phyloP scores from a whole-genome alignment of 2,113 vertebrate species.

The Bettongia penicillata region DNA sequence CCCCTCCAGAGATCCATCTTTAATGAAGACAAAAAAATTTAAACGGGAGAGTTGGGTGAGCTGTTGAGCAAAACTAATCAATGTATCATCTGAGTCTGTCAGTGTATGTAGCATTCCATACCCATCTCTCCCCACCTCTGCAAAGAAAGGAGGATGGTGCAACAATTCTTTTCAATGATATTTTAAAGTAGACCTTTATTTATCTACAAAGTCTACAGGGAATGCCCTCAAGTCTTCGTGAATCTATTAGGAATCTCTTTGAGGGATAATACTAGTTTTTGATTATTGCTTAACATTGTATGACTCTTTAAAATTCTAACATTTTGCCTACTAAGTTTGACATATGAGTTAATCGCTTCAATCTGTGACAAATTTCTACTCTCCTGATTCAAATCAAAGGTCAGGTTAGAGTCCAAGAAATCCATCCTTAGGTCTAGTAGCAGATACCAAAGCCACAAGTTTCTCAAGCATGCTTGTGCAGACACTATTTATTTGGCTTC shows the following conservation, averaged over 20 bases:
- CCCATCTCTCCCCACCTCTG: not conserved
- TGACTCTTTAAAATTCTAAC: not conserved
- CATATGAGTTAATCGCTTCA: not conserved
- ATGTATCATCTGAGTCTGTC: not conserved
- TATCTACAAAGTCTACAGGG: too few species aligned
- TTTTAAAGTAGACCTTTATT: not conserved
- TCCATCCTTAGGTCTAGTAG: not conserved
- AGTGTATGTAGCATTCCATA: not conserved
- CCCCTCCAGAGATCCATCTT: not conserved
- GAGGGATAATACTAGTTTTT: not conserved
- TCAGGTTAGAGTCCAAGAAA: not conserved
- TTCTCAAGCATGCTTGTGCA: not conserved
- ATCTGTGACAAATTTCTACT: not conserved
- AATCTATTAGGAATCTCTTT: not conserved
- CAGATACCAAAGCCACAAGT: not conserved
- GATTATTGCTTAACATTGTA: not conserved
- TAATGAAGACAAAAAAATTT: not conserved
- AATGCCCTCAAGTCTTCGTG: not conserved
- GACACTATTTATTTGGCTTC: not conserved
- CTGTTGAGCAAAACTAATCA: not conserved
- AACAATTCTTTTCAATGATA: not conserved
- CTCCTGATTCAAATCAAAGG: not conserved
- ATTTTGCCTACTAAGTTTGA: not conserved
- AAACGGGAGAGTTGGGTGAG: not conserved
- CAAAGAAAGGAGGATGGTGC: not conserved